These are phyloP conservation scores for Molossus alvarezi DNA, from an alignment of 2,797 vertebrate genomes.

Conservation along the genomic window DNA sequence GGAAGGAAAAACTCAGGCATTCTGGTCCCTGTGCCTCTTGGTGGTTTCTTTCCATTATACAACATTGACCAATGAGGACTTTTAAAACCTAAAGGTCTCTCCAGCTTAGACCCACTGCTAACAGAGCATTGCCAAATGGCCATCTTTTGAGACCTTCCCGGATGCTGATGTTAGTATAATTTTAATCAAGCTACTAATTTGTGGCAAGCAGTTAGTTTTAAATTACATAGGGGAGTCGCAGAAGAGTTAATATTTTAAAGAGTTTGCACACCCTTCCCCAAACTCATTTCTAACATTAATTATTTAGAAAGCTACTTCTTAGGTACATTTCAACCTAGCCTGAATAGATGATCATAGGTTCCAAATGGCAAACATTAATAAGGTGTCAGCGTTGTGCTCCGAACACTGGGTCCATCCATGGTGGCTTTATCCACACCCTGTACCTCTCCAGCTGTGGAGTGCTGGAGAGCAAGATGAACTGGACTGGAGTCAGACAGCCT, in stretches of 20 bases:
- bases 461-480: neutral
- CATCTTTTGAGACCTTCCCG: constrained; percentile 51
- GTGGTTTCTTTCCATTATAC: neutral
- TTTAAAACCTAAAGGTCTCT: neutral
- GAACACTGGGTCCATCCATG: neutral
- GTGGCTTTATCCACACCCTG: neutral
- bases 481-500: neutral
- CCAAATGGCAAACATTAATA: neutral
- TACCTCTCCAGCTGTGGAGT: rapidly evolving
- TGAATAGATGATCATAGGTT: neutral
- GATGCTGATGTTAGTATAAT: constrained; percentile 10
- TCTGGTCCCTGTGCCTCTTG: neutral
- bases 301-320: constrained; percentile 77
- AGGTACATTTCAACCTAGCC: constrained; percentile 56
- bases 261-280: constrained; percentile 24
- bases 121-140: neutral
- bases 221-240: constrained; percentile 31
- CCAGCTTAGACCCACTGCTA: constrained; percentile 4
- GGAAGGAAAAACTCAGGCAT: neutral
- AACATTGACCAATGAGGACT: neutral
- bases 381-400: neutral
- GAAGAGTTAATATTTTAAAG: constrained; percentile 79
- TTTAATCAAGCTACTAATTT: constrained; percentile 54
- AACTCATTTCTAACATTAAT: constrained; percentile 73
- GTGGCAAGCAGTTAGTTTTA: constrained; percentile 68